Evolutionary conservation across 2,113 vertebrate genomes (phyloP).

Genomic region (Puffinus mauretanicus): DNA sequence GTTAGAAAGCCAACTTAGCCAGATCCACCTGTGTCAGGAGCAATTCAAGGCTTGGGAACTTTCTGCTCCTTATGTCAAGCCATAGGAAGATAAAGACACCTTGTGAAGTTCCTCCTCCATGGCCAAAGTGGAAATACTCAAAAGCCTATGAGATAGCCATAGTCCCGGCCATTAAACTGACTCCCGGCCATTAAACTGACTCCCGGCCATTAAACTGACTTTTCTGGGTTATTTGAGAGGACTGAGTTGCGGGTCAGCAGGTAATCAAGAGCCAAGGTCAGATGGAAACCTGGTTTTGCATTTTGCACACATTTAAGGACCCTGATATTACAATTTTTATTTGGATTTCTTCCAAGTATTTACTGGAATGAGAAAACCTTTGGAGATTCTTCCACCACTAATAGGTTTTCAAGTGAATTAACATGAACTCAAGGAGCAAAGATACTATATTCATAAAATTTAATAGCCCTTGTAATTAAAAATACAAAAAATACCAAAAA

Average conservation of each 20-base stretch:
- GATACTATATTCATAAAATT: constrained; percentile 1
- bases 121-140: not conserved
- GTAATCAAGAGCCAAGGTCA: not conserved
- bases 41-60: not conserved
- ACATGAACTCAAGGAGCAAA: not conserved
- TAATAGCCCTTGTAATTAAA: constrained; percentile 30
- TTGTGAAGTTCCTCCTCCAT: not conserved
- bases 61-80: not conserved
- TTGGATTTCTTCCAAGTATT: not conserved
- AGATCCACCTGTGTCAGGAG: not conserved
- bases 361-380: not conserved
- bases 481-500: not conserved
- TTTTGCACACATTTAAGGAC: not conserved
- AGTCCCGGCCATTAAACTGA: not conserved
- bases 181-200: not conserved
- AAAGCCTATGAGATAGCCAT: not conserved
- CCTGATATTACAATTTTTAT: not conserved
- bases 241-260: not conserved
- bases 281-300: not conserved
- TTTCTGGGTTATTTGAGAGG: not conserved
- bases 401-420: constrained; percentile 2
- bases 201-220: not conserved
- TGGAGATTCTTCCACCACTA: not conserved
- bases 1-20: not conserved
- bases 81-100: not conserved